Base-by-base conservation (phyloP, 2,113 vertebrate species). In the Rostratula benghalensis region DNA sequence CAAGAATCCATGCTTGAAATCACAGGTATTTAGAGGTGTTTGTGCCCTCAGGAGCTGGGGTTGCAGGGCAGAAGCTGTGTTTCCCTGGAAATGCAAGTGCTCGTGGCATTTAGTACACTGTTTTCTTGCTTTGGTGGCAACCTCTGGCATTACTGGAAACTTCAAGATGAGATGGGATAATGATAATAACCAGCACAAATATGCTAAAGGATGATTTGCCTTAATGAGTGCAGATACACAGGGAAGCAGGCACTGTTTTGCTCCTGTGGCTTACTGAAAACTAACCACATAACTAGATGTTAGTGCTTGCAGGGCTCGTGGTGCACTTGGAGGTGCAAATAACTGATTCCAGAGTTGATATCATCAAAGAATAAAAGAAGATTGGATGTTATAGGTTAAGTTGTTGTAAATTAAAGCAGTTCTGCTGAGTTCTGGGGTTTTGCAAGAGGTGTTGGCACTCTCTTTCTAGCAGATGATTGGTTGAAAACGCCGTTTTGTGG, bases 101-200 rank as follows among this genome's bases (percentile, higher is more conserved):
- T 28, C 22, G 0, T 7, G 13, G 53, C 0, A 0, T 17, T 48
- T 7, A 9, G 53, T 0, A 18, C n/a, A 1, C 9, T 0, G 24
- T 57, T 43, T 54, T 65, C 70, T 88, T 17, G 28, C 43, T 83
- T n/a, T 53, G 37, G 45, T 67, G 43, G 57, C 27, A 57, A 75
- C 31, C 35, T n/a, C 70, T 63, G 69, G 48, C 39, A 43, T 18
- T 35, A 7, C 27, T 50, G 69, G 51, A 56, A 83, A 24, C 57
- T 57, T 90, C 30, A 24, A 41, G 60, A 25, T 33, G 35, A 88
- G 76, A 22, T 28, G 50, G 30, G 19, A 48, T 84, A 67, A 81
- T 0, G 11, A 37, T 51, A 48, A 46, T 17, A 87, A 25, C 83
- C 83, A 22, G 53, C 23, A 35, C 24, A 11, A 73, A 91, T 89